Percentiles rank a stretch among this genome's conserved stretches.
These are phyloP conservation scores for Mellilla xanthometata DNA, from an alignment of 2,888 invertebrate species.

Conservation along the genomic window DNA sequence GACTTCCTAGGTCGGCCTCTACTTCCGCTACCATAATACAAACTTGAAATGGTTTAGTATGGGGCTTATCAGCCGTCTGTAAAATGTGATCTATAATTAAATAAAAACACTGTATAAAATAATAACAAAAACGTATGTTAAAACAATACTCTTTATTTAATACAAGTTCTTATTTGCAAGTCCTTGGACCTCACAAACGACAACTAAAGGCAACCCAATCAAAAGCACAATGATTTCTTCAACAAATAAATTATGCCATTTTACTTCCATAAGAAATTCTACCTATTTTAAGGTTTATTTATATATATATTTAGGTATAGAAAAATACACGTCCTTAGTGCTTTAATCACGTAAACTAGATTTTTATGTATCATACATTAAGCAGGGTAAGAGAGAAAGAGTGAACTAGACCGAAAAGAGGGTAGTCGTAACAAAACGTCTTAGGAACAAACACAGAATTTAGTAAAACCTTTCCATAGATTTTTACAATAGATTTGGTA, in stretches of 20 bases:
- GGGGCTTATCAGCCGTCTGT: too few species aligned
- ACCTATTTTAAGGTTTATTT: too few species aligned
- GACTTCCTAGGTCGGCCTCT: too few species aligned
- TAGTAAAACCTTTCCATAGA: too few species aligned
- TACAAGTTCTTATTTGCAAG: conserved; percentile 45
- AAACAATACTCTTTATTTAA: conserved; percentile 66
- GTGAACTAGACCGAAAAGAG: too few species aligned
- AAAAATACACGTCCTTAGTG: conserved; percentile 82
- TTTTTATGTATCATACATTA: conserved; percentile 32
- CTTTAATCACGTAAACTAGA: conserved; percentile 62
- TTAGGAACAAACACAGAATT: too few species aligned
- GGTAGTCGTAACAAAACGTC: too few species aligned
- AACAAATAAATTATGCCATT: conserved; percentile 27
- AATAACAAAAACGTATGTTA: conserved; percentile 42
- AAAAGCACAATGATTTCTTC: conserved; percentile 57
- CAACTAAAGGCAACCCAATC: conserved; percentile 56
- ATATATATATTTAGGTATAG: conserved; percentile 68
- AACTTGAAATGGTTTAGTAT: too few species aligned
- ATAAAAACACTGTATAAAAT: conserved; percentile 9
- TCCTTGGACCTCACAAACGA: conserved; percentile 32
- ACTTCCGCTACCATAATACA: too few species aligned
- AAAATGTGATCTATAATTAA: too few species aligned
- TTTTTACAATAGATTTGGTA: too few species aligned
- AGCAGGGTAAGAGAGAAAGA: not conserved
- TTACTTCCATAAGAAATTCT: conserved; percentile 54